Evolutionary conservation across 2,113 vertebrate genomes (phyloP).

Genomic region (Pleuronectes platessa): DNA sequence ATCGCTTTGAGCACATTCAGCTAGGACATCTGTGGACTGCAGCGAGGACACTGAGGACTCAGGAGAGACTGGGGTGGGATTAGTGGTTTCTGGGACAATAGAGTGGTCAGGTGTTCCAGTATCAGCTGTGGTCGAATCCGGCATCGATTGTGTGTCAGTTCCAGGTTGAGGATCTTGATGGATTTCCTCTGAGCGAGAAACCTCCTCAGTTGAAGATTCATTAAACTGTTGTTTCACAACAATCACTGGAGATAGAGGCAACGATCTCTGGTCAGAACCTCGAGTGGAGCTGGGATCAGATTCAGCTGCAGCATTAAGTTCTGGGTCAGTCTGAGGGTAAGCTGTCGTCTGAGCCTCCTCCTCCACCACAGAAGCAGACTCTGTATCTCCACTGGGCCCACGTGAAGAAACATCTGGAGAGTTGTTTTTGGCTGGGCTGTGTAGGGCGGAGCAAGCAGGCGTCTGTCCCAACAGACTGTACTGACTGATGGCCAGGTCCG

Average conservation of each 20-base stretch:
- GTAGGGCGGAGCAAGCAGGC: constrained; percentile 45
- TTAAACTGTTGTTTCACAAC: constrained; percentile 30
- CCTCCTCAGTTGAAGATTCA: background rate
- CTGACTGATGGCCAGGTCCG: constrained; percentile 65
- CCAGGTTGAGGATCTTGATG: background rate
- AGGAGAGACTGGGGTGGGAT: background rate
- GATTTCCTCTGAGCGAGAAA: background rate
- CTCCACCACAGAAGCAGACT: constrained; percentile 10
- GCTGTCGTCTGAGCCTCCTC: background rate
- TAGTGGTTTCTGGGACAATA: background rate
- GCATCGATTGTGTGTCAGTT: background rate
- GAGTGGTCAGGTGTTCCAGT: constrained; percentile 1
- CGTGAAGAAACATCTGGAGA: background rate
- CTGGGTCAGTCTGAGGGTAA: constrained; percentile 9
- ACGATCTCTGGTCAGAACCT: background rate
- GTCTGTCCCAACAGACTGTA: constrained; percentile 64
- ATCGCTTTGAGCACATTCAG: constrained; percentile 7
- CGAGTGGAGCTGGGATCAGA: background rate
- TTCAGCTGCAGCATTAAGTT: background rate
- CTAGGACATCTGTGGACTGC: constrained; percentile 7
- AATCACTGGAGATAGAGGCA: constrained; percentile 33
- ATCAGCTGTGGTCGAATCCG: background rate
- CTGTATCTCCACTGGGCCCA: background rate
- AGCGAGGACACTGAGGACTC: background rate
- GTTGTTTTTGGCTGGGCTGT: constrained; percentile 19